Evolutionary conservation across 2,113 vertebrate genomes (phyloP).

Genomic region (Varanus salvator): DNA sequence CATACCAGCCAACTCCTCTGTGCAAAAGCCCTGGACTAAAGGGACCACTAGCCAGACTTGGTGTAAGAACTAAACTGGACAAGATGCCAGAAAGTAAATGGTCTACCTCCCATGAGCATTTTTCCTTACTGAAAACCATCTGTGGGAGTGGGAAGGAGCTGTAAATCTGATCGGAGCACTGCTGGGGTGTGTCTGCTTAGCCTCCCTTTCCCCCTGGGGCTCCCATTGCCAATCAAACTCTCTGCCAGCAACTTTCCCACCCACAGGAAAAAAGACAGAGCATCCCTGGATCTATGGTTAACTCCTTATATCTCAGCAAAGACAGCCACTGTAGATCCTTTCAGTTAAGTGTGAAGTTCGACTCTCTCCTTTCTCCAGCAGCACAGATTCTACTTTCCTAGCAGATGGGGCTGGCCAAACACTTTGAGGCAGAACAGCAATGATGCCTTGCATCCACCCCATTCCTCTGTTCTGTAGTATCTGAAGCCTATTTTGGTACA

Average conservation of each 20-base stretch:
- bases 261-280: too few relatives aligned
- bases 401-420: neutral
- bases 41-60: neutral
- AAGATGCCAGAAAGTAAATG: neutral
- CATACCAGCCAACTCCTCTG: neutral
- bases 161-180: neutral
- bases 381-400: too few relatives aligned
- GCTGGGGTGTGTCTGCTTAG: neutral
- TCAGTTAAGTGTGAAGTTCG: neutral
- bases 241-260: neutral
- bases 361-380: neutral
- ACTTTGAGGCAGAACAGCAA: neutral
- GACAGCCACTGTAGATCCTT: neutral
- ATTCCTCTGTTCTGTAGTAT: neutral
- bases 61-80: neutral
- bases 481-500: too few relatives aligned
- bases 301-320: neutral
- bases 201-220: neutral
- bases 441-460: neutral
- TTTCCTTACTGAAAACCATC: neutral
- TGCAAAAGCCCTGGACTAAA: neutral
- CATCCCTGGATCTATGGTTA: too few relatives aligned
- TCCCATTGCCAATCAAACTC: neutral
- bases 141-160: neutral
- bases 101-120: neutral